A percentile compares a stretch with the other conserved stretches of the same genome.
Evolutionary conservation across 2,113 vertebrate species (phyloP).

Genomic region (Turdus rufiventris): DNA sequence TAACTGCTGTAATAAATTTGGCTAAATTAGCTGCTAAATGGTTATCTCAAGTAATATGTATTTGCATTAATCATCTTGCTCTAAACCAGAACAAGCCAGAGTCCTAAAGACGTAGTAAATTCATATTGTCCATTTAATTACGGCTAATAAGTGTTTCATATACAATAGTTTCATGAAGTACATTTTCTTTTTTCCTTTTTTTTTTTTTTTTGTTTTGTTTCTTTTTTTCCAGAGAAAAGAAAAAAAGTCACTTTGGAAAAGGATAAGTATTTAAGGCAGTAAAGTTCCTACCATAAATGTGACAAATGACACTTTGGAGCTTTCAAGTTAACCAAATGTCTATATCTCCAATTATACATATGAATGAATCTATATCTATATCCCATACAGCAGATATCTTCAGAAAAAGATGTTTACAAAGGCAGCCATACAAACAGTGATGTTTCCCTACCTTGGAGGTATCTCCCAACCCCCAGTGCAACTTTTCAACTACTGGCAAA

Average conservation of each 20-base stretch:
- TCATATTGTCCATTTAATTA: constrained; percentile 98
- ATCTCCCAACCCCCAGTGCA: background rate
- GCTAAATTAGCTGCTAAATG: constrained; percentile 99
- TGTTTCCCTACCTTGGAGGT: background rate
- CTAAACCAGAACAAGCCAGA: constrained; percentile 91
- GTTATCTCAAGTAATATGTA: constrained; percentile 99
- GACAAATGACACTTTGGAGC: constrained; percentile 35
- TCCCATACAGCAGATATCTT: background rate
- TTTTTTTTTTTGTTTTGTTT: background rate
- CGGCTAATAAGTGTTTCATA: constrained; percentile 90
- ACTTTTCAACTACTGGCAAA: background rate
- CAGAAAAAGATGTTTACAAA: background rate
- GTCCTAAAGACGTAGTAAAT: constrained; percentile 87
- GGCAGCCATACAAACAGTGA: background rate
- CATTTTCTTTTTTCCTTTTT: constrained; percentile 64
- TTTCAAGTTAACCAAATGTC: constrained; percentile 48
- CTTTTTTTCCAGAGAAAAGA: background rate
- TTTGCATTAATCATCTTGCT: constrained; percentile 98
- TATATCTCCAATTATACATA: background rate
- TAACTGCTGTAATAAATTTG: constrained; percentile 96
- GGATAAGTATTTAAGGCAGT: constrained; percentile 31
- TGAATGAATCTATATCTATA: background rate
- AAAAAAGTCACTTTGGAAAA: constrained; percentile 78
- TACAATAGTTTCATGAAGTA: constrained; percentile 85
- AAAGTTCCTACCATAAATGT: constrained; percentile 31